Base-by-base conservation (phyloP, 2,113 vertebrate genomes). In the Oncorhynchus clarkii region DNA sequence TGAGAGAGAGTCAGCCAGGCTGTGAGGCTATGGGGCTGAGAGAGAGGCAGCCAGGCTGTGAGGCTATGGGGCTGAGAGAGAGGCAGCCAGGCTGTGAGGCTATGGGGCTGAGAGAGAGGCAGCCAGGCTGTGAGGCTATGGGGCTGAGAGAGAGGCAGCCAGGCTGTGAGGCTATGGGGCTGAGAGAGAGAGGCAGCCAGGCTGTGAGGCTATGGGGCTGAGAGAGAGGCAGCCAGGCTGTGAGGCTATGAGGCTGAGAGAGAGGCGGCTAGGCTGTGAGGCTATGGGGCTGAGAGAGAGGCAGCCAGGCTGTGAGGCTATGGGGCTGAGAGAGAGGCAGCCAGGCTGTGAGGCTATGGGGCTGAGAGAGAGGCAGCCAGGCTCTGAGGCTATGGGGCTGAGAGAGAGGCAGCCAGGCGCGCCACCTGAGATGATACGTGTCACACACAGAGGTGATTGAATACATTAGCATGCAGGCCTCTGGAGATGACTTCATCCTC, bases 401-500 rank as follows among this genome's bases (percentile, higher is more conserved):
- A 54, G 51, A 54, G 14, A 16, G 51, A 54, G 51, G 51, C 51
- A 54, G 51, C 16, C 4, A 54, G 51, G 51, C 48, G 70, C 66
- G 73, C 80, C 76, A 84, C 85, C 51, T 54, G 51, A 18, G 51
- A 54, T 18, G 16, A 83, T 86, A 81, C 27, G 70, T 82, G 83
- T 84, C 83, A 85, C 83, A 78, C 80, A 54, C 14, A 5, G 76
- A 79, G 81, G 79, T 88, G 87, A 90, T 88, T 88, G 88, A 88
- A 86, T 86, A 81, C 83, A 87, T 88, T 84, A 87, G 83, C 80
- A 88, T 85, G 78, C 74, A 71, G 68, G 81, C 81, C 80, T 76
- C 81, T 79, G 77, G 81, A 85, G 85, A 88, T 84, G 85, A 85
- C 87, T 87, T 88, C 75, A 87, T 88, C 82, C 87, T 88, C 81